Evolutionary conservation across 2,888 invertebrate species (phyloP), one percentile per base, ranked within the genome.

Genomic region (Pheosia gnoma): DNA sequence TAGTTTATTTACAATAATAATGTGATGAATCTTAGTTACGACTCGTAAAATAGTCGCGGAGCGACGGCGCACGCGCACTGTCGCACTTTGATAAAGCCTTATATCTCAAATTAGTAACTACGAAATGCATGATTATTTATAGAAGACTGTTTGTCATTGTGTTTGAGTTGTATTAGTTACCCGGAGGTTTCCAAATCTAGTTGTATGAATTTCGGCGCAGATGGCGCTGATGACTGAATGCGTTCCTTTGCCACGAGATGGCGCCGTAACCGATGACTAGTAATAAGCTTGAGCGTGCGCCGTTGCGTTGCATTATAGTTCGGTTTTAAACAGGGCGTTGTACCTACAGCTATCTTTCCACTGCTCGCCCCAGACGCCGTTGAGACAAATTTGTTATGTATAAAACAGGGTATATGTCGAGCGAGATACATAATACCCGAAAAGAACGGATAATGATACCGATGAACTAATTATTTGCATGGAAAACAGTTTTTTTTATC

Each of bases 1-100:
- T 67, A 71, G 66, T 72, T 59, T 73, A 59, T 72, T 71, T 66
- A 63, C 63, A 63, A 71, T 72, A 67, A 61, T 64, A 67, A 61
- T 64, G 66, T 74, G 63, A 68, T 65, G 62, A 59, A 57, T 59
- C 62, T 70, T 68, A 43, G 64, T 64, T 61, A 62, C 59, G 57
- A 61, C 57, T 65, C 57, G 45, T 62, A 11, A 61, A 45, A 60
- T 60, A 38, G 36, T 37, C 25, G 25, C 25, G 25, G 25, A 25
- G 62, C 57, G 58, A 59, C 62, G 52, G 36, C 63, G 49, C 65
- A 57, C 63, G 73, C 65, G 54, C 60, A 59, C 66, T 65, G 70
- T 53, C 37, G 37, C 7, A 51, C 60, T 60, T 39, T 54, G 8
- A 55, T 52, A 43, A 62, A 62, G 3, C 13, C 13, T 25, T 51